These are phyloP conservation scores for Mesorhabditis spiculigera DNA, from an alignment of 2,888 invertebrate species.

Conservation along the genomic window DNA sequence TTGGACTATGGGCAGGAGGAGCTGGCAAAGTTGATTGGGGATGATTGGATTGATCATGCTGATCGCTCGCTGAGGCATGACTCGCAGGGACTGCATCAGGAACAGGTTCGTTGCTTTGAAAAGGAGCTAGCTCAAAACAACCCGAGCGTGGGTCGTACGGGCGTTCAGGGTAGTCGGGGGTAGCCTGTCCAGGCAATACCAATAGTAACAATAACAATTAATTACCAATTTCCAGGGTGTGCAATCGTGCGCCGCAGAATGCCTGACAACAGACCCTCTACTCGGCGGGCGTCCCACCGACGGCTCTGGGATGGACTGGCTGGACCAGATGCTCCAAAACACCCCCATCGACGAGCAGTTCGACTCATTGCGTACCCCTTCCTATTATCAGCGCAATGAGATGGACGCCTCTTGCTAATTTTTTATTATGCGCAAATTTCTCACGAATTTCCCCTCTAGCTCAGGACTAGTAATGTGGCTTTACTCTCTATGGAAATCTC, in stretches of 20 bases:
- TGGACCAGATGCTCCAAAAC: constrained; percentile 15
- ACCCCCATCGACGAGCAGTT: constrained; percentile 13
- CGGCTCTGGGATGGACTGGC: constrained; percentile 14
- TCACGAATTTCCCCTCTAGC: too few relatives aligned
- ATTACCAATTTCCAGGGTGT: background rate
- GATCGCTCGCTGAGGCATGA: constrained; percentile 11
- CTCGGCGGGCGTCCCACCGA: constrained; percentile 12
- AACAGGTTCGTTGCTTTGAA: background rate
- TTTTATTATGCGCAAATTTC: too few relatives aligned
- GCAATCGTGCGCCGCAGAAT: constrained; percentile 9
- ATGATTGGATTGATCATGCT: constrained; percentile 21
- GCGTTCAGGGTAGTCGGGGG: constrained; percentile 11
- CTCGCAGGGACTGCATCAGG: constrained; percentile 7
- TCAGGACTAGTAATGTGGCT: too few relatives aligned
- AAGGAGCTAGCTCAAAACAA: too few relatives aligned
- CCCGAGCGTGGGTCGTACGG: background rate
- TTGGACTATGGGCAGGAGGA: constrained; percentile 15
- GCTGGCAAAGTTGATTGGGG: constrained; percentile 22
- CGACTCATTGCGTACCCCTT: constrained; percentile 6
- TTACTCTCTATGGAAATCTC: too few relatives aligned
- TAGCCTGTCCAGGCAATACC: background rate
- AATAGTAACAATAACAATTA: background rate
- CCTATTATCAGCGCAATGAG: background rate
- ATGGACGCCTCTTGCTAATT: constrained; percentile 5
- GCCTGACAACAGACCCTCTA: constrained; percentile 10